phyloP scores from a whole-genome alignment of 1,140 invertebrate genomes.

The Scaptomyza montana region DNA sequence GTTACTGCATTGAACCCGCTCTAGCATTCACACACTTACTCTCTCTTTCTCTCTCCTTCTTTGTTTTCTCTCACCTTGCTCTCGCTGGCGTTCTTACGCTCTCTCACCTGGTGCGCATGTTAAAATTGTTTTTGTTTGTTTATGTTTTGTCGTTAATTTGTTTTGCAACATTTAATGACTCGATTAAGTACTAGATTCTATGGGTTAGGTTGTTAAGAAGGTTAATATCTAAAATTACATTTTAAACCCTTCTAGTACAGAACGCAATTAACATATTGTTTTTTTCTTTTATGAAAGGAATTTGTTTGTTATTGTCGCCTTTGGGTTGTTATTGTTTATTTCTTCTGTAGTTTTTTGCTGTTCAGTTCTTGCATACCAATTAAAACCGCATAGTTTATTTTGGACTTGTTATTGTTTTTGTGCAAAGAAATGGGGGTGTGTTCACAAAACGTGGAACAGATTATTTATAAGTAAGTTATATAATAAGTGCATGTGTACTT shows the following conservation, averaged over 20 bases:
- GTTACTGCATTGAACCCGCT: slow-evolving; percentile 22
- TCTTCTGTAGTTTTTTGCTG: slow-evolving; percentile 2
- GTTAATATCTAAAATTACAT: background rate
- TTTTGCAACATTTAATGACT: background rate
- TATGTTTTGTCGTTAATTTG: background rate
- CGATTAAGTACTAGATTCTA: slow-evolving; percentile 1
- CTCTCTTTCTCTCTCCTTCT: slow-evolving; percentile 4
- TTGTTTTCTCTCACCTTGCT: background rate
- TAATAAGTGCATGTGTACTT: background rate
- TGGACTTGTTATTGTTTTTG: background rate
- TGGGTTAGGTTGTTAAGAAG: background rate
- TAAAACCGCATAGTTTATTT: background rate
- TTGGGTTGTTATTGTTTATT: background rate
- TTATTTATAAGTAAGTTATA: background rate
- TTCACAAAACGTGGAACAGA: background rate
- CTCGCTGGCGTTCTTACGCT: slow-evolving; percentile 2
- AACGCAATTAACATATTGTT: background rate
- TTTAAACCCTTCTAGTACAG: background rate
- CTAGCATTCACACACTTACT: background rate
- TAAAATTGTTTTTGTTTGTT: background rate
- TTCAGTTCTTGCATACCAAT: slow-evolving; percentile 10
- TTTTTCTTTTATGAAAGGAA: slow-evolving; percentile 6
- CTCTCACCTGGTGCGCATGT: slow-evolving; percentile 7
- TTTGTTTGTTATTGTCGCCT: slow-evolving; percentile 3
- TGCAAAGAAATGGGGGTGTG: background rate